phyloP scores from a whole-genome alignment of 2,888 invertebrate species.

The Linhomoeus sp. region DNA sequence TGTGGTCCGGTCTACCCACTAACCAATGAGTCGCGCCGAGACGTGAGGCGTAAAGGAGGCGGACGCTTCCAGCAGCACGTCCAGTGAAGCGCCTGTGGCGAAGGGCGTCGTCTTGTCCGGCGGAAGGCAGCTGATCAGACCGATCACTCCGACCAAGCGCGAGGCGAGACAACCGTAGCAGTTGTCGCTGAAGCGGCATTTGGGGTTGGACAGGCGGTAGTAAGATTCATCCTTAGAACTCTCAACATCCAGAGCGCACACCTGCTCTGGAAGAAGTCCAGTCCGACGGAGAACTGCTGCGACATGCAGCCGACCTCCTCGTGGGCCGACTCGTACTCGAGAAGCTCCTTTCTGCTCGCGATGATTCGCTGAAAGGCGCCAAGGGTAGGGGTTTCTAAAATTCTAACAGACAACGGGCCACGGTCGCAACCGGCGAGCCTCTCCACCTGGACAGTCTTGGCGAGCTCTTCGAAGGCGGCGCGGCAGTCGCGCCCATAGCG shows the following conservation, averaged over 20 bases:
- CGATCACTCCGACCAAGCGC: background rate
- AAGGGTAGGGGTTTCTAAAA: conserved; percentile 5
- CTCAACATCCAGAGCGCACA: conserved; percentile 7
- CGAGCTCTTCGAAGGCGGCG: conserved; percentile 78
- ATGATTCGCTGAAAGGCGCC: conserved; percentile 52
- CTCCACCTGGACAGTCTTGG: conserved; percentile 38
- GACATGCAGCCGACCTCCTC: background rate
- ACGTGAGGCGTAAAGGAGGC: too few relatives aligned
- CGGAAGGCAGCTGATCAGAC: background rate
- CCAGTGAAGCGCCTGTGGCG: too few relatives aligned
- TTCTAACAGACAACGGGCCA: background rate
- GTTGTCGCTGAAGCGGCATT: background rate
- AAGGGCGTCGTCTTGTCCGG: too few relatives aligned
- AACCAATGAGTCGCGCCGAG: too few relatives aligned
- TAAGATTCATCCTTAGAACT: conserved; percentile 5
- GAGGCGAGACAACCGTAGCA: conserved; percentile 1
- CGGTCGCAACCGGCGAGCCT: too few relatives aligned
- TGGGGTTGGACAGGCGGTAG: too few relatives aligned
- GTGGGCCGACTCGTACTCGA: conserved; percentile 50
- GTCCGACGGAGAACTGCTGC: too few relatives aligned
- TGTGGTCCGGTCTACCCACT: too few relatives aligned
- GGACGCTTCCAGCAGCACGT: too few relatives aligned
- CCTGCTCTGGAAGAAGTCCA: too few relatives aligned
- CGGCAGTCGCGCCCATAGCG: conserved; percentile 87
- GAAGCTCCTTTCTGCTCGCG: conserved; percentile 69